phyloP scores from a whole-genome alignment of 2,888 invertebrate genomes.

The Protodeltote pygarga region DNA sequence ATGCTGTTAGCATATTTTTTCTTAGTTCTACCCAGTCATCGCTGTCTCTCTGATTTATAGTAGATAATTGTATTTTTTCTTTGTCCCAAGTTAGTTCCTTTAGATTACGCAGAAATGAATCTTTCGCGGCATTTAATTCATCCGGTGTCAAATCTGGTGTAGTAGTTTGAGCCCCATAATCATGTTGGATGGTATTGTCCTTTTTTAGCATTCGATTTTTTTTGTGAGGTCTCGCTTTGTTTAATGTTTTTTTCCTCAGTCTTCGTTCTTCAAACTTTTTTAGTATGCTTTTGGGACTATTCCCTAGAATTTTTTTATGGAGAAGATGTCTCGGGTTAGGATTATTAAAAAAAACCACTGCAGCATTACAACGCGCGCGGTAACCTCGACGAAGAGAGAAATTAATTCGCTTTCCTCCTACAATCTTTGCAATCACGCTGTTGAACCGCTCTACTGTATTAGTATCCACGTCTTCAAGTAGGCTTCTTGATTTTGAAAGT shows the following conservation, averaged over 20 bases:
- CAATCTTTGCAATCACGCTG: slow-evolving; percentile 22
- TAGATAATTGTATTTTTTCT: background rate
- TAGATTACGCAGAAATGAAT: background rate
- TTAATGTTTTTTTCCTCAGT: slow-evolving; percentile 5
- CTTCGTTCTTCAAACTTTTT: slow-evolving; percentile 8
- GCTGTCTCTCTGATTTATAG: slow-evolving; percentile 3
- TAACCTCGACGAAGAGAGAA: slow-evolving; percentile 6
- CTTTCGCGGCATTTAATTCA: background rate
- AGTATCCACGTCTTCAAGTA: slow-evolving; percentile 6
- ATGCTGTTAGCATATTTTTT: slow-evolving; percentile 4
- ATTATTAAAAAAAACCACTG: slow-evolving; percentile 25
- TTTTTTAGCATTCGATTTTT: background rate
- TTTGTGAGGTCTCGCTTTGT: slow-evolving; percentile 1
- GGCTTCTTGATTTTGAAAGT: background rate
- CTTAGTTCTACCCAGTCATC: slow-evolving; percentile 6
- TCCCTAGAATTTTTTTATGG: slow-evolving; percentile 19
- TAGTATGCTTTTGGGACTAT: slow-evolving; percentile 16
- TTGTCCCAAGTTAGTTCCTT: background rate
- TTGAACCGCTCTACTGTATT: slow-evolving; percentile 3
- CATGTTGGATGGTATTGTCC: background rate
- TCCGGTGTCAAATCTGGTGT: background rate
- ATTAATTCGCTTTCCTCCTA: slow-evolving; percentile 29
- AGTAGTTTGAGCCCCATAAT: background rate
- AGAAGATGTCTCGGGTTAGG: slow-evolving; percentile 7
- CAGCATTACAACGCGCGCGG: slow-evolving; percentile 21